Conservation (phyloP, 2,797 vertebrate genomes). For the Cossypha heuglini region DNA sequence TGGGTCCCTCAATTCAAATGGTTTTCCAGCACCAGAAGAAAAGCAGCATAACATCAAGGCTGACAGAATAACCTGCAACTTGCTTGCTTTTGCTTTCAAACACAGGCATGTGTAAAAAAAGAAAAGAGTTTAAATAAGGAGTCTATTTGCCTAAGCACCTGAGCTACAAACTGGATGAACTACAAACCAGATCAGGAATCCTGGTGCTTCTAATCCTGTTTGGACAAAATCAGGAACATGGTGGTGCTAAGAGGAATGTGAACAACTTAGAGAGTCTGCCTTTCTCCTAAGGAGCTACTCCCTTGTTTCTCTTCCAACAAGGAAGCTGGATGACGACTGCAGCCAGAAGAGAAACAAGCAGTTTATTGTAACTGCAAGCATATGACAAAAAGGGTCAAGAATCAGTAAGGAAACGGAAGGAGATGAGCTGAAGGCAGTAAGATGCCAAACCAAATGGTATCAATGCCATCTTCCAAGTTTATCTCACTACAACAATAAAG, state of each 20-base stretch:
- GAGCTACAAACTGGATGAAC: not conserved
- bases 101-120: not conserved
- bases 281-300: not conserved
- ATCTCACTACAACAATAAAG: not conserved
- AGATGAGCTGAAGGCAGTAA: not conserved
- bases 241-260: not conserved
- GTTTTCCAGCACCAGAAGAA: not conserved
- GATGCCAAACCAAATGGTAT: not conserved
- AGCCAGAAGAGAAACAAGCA: conserved; percentile 12
- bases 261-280: not conserved
- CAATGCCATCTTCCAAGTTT: not conserved
- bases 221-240: not conserved
- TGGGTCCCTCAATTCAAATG: not conserved
- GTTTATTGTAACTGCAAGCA: not conserved
- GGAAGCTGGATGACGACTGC: not conserved
- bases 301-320: not conserved
- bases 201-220: not conserved
- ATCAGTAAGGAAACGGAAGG: not conserved
- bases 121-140: not conserved
- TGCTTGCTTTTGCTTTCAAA: not conserved
- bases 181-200: not conserved
- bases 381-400: conserved; percentile 8
- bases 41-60: not conserved
- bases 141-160: not conserved
- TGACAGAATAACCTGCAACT: not conserved